Conservation (phyloP, 1,140 invertebrate genomes). For the Eupeodes corollae region DNA sequence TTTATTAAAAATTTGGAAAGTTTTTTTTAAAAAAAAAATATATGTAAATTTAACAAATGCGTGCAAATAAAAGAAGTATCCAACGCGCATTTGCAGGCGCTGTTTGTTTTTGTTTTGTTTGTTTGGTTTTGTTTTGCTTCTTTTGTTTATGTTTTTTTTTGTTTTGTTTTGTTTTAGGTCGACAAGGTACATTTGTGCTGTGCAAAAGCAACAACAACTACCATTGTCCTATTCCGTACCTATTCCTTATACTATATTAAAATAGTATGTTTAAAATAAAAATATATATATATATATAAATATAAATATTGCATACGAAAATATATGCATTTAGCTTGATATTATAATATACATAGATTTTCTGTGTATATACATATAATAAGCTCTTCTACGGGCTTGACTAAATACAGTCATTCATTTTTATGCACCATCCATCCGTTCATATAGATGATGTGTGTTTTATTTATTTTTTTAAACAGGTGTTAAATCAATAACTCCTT, state of each 20-base stretch:
- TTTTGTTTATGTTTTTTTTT: constrained; percentile 18
- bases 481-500: neutral
- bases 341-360: too few relatives aligned
- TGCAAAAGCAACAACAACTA: constrained; percentile 1
- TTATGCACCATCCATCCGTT: neutral
- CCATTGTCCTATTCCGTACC: neutral
- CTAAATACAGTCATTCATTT: constrained; percentile 10
- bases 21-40: neutral
- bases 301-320: constrained; percentile 32
- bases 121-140: neutral
- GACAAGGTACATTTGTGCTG: neutral
- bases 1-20: neutral
- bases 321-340: constrained; percentile 27
- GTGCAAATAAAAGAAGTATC: constrained; percentile 1
- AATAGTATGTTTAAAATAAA: constrained; percentile 26
- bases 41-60: neutral
- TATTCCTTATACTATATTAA: constrained; percentile 35
- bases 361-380: too few relatives aligned
- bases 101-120: constrained; percentile 8
- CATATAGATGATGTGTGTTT: neutral
- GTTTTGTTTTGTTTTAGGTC: constrained; percentile 15
- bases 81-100: too few relatives aligned
- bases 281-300: constrained; percentile 22
- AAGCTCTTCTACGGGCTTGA: too few relatives aligned
- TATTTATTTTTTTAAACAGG: too few relatives aligned